Base-by-base conservation (phyloP, 1,140 invertebrate species). In the Drosophila melanica region DNA sequence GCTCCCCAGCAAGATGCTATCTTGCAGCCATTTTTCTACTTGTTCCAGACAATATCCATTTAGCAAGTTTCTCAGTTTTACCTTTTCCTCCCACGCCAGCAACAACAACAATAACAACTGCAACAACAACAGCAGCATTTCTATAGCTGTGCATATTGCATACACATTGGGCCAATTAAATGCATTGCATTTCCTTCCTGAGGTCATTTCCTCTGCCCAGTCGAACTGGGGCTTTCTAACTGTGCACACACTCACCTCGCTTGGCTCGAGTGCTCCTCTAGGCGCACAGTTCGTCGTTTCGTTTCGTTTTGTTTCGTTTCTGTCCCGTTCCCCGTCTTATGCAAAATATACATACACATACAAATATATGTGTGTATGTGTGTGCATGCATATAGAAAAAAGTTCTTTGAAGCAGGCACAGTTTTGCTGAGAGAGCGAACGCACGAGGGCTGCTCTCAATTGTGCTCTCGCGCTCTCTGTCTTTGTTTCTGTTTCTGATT, bases 181-280 rank as follows among this genome's bases (percentile, higher is more conserved):
- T 80, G 68, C 81, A 80, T 66, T 85, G 73, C 80, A 84, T 85
- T 84, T 84, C 81, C 81, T 84, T 84, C 81, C 81, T 77, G 73
- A 84, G 81, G 81, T 85, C 81, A 84, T 67, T 84, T 84, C 81
- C 81, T 85, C 81, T 70, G 53, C 72, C 66, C 57, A 10, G 27
- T 12, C 37, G 5, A 70, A 50, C 57, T 62, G 20, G 20, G 67
- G 57, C 64, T 57, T 55, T 51, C 47, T 60, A 63, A 75, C 48
- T 74, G 64, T 69, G 63, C 44, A 68, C 27, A 58, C 64, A 23
- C 59, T 45, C 59, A 55, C 50, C 59, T 16, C 58, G 50, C 57
- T 66, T 54, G 7, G n/a, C 48, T 33, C 7, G 6, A 33, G 14
- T 55, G 14, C 77, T 77, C 70, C 75, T 75, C 75, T 75, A 82